phyloP scores from a whole-genome alignment of 2,113 vertebrate genomes.

The Protobothrops flavoviridis region DNA sequence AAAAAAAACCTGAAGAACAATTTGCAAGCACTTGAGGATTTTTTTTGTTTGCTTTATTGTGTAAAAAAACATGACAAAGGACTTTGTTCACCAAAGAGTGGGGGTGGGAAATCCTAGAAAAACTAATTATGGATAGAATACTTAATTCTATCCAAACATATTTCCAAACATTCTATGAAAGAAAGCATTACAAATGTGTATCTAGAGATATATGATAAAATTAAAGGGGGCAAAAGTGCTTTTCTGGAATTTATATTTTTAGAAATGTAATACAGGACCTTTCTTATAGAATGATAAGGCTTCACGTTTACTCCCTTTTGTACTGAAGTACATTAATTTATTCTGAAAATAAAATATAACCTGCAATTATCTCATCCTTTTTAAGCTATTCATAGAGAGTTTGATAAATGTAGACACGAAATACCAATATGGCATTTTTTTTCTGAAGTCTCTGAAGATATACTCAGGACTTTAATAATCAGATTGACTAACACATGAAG shows the following conservation, averaged over 20 bases:
- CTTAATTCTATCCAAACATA: conserved; percentile 1
- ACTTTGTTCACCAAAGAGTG: neutral
- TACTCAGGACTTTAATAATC: neutral
- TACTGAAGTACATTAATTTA: conserved; percentile 12
- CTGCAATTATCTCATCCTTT: neutral
- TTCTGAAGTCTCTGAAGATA: neutral
- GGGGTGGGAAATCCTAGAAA: neutral
- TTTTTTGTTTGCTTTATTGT: conserved; percentile 24
- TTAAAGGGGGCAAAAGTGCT: neutral
- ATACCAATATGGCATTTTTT: neutral
- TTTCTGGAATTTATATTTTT: neutral
- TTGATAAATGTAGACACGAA: neutral
- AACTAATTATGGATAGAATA: conserved; percentile 20
- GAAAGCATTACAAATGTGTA: neutral
- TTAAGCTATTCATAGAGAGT: neutral
- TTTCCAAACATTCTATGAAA: neutral
- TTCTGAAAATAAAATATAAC: neutral
- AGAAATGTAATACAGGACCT: neutral
- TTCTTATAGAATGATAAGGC: neutral
- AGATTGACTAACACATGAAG: neutral
- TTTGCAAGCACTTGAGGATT: conserved; percentile 32
- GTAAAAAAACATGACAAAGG: conserved; percentile 17
- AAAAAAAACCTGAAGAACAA: conserved; percentile 42
- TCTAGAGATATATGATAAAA: neutral
- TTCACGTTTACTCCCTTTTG: neutral